Percentiles rank a stretch among this genome's conserved stretches.
Evolutionary conservation across 1,140 invertebrate genomes (phyloP).

Genomic region (Lucilia cuprina): DNA sequence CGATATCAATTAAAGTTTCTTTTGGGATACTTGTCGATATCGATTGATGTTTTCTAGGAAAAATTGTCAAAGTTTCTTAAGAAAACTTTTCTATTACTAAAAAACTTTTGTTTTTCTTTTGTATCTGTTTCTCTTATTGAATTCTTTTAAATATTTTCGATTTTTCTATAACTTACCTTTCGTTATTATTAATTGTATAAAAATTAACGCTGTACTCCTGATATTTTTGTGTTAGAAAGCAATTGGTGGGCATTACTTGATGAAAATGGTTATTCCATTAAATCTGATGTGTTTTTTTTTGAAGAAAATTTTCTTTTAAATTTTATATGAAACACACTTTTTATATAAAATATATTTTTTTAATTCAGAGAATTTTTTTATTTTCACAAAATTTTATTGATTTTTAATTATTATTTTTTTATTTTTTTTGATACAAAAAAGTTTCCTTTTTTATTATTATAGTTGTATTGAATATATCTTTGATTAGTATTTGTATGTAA

Average conservation of each 20-base stretch:
- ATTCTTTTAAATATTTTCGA: neutral
- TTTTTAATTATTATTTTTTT: too few species aligned
- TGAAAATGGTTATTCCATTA: neutral
- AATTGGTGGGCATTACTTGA: neutral
- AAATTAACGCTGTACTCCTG: neutral
- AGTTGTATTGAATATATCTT: neutral
- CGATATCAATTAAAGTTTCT: too few species aligned
- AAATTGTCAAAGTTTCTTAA: too few species aligned
- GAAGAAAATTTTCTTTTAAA: neutral
- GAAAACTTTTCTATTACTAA: too few species aligned
- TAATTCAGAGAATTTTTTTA: too few species aligned
- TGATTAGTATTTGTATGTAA: neutral
- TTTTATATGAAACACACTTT: too few species aligned
- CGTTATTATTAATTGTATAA: neutral
- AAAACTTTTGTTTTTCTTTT: too few species aligned
- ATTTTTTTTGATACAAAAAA: neutral
- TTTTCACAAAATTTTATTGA: neutral
- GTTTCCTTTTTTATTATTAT: neutral
- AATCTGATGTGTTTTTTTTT: neutral
- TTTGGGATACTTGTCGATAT: too few species aligned
- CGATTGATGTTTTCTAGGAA: too few species aligned
- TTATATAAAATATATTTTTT: too few species aligned
- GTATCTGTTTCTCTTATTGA: neutral
- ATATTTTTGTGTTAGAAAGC: neutral
- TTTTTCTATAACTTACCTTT: neutral